A percentile compares a stretch with the other conserved stretches of the same genome.
These are phyloP conservation scores for Sylvicapra grimmia DNA, from an alignment of 2,113 vertebrate genomes.

Conservation along the genomic window DNA sequence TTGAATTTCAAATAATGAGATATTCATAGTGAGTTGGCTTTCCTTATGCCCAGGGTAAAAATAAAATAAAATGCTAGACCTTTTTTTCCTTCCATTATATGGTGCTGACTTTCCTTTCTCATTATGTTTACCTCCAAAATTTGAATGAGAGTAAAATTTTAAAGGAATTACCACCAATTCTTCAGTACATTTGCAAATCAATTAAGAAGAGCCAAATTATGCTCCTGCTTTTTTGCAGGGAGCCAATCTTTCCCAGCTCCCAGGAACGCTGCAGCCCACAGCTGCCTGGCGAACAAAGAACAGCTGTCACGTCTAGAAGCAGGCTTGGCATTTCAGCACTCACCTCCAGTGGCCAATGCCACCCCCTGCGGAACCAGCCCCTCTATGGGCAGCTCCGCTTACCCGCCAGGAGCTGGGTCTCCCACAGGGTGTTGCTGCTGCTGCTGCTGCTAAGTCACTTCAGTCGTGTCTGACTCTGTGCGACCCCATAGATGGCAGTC, in stretches of 20 bases:
- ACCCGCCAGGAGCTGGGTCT: not conserved
- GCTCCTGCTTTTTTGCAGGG: not conserved
- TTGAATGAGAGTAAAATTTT: slow-evolving; percentile 27
- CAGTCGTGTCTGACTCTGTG: no score
- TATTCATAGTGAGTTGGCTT: slow-evolving; percentile 52
- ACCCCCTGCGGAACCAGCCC: not conserved
- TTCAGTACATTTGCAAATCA: slow-evolving; percentile 64
- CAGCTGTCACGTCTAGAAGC: not conserved
- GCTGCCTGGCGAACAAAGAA: slow-evolving; percentile 45
- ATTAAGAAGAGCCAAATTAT: slow-evolving; percentile 57
- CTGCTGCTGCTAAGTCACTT: no score
- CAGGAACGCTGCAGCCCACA: not conserved
- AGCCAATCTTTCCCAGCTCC: not conserved
- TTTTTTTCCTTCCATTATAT: not conserved
- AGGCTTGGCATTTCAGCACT: not conserved
- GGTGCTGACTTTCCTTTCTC: not conserved
- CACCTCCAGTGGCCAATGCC: not conserved
- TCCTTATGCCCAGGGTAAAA: slow-evolving; percentile 43
- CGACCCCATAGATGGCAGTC: no score
- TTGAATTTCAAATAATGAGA: slow-evolving; percentile 78
- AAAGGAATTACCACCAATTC: slow-evolving; percentile 44
- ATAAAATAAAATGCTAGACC: not conserved
- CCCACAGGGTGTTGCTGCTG: not conserved
- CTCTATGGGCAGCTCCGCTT: not conserved
- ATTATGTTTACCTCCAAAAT: slow-evolving; percentile 21